phyloP scores from a whole-genome alignment of 2,888 invertebrate species.

The Anoncus sp. region DNA sequence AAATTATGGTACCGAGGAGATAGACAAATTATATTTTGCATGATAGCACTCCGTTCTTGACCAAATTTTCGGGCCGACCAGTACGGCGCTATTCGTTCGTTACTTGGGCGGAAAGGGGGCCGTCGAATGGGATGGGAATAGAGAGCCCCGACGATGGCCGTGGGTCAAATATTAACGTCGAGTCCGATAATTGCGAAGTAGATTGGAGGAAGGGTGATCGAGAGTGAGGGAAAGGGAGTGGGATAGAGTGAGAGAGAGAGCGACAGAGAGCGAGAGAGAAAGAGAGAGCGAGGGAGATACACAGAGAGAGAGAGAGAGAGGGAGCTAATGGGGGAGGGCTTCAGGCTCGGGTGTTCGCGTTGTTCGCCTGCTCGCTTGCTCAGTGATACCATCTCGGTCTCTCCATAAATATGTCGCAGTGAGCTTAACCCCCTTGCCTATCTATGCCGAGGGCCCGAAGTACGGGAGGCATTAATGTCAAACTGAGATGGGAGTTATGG shows the following conservation, averaged over 20 bases:
- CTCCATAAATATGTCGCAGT: conserved; percentile 83
- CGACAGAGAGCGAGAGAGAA: conserved; percentile 30
- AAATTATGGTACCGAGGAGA: not conserved
- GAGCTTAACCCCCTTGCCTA: conserved; percentile 83
- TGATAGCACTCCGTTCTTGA: conserved; percentile 30
- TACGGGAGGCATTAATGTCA: conserved; percentile 83
- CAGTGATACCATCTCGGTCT: conserved; percentile 82
- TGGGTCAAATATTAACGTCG: conserved; percentile 82
- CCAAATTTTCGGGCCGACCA: conserved; percentile 27
- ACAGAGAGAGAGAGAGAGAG: conserved; percentile 39
- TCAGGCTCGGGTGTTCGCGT: conserved; percentile 55
- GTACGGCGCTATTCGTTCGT: conserved; percentile 24
- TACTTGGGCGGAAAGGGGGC: conserved; percentile 43
- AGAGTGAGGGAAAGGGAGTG: conserved; percentile 25
- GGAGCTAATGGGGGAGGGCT: conserved; percentile 42
- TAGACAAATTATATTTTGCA: conserved; percentile 27
- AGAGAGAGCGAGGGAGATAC: conserved; percentile 32
- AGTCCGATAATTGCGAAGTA: conserved; percentile 82
- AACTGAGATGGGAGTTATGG: conserved; percentile 83
- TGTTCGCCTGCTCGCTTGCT: conserved; percentile 62
- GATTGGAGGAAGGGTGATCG: conserved; percentile 78
- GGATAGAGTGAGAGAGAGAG: conserved; percentile 21
- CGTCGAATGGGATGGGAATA: conserved; percentile 37
- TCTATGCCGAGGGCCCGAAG: conserved; percentile 79
- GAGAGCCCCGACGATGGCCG: conserved; percentile 67